Evolutionary conservation across 2,797 vertebrate species (phyloP), one percentile per base, ranked within the genome.

Genomic region (Myoxocephalus aenaeus): DNA sequence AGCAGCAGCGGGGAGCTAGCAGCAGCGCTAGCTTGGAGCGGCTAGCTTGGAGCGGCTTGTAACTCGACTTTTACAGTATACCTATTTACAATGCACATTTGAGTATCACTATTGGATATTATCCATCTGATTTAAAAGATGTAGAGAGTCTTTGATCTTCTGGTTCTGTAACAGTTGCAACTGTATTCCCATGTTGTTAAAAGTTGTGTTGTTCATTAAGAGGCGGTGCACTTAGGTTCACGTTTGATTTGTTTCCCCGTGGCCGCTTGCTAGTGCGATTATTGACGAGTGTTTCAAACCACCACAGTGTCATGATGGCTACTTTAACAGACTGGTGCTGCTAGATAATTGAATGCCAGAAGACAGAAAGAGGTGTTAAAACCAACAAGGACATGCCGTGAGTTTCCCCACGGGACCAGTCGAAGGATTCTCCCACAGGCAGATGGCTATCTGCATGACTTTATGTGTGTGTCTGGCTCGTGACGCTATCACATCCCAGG

Each of bases 371-470:
- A 75, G 56, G 61, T 53, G 74, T 84, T 29, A 84, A 82, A 79
- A 63, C 42, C 56, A n/a, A 48, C 20, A 59, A 9, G 40, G 22
- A 27, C 34, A 46, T 53, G 59, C 32, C 57, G 56, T 34, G 62
- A 75, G 64, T 73, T 71, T 40, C 67, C 40, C 82, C 64, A 18
- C 2, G 48, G 79, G 90, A 80, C 63, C 69, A 36, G 81, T 66
- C 77, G 65, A 80, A 79, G 65, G 75, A 54, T 81, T 70, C 77
- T 75, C 75, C 80, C 54, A 8, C 42, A 51, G 70, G 65, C 82
- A 67, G 82, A 87, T 86, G 79, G 67, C 64, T 83, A 77, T 90
- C 82, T 81, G 64, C 62, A 53, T 58, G 66, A 57, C 70, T 87
- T 73, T 66, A 48, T 78, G 51, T 3, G 51, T 53, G 50, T 46